Evolutionary conservation across 2,888 invertebrate genomes (phyloP).

Genomic region (Phragmatobia fuliginosa): DNA sequence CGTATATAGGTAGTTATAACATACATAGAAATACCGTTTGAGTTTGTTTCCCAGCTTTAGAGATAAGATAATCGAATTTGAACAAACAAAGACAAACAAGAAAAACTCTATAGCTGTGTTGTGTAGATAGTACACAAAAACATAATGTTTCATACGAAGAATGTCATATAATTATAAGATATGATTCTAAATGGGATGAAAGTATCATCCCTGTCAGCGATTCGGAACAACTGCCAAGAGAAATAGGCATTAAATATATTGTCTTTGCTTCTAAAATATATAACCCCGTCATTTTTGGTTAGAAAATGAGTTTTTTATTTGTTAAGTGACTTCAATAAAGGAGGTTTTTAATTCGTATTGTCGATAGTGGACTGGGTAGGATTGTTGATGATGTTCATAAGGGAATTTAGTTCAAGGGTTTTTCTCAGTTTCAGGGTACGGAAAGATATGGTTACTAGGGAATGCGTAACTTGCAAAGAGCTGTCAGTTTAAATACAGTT

Average conservation of each 20-base stretch:
- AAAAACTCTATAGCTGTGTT: neutral
- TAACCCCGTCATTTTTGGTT: neutral
- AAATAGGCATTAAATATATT: neutral
- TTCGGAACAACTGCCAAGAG: constrained; percentile 1
- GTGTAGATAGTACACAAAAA: neutral
- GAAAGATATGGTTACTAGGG: no score
- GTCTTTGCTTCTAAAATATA: neutral
- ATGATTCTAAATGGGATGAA: constrained; percentile 32
- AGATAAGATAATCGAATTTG: neutral
- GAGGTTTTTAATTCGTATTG: no score
- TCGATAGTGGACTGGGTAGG: no score
- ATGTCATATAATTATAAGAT: constrained; percentile 38
- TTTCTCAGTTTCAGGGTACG: no score
- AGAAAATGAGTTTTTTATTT: neutral
- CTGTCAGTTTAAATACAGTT: no score
- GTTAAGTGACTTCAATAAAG: no score
- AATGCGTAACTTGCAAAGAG: no score
- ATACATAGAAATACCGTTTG: neutral
- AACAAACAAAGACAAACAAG: no score
- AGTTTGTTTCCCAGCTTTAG: neutral
- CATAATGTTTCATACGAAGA: neutral
- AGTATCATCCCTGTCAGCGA: constrained; percentile 8
- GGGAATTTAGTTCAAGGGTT: no score
- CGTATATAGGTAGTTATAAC: neutral
- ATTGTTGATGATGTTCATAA: no score